Conservation (phyloP, 2,113 vertebrate genomes). For the Calyptomena viridis region DNA sequence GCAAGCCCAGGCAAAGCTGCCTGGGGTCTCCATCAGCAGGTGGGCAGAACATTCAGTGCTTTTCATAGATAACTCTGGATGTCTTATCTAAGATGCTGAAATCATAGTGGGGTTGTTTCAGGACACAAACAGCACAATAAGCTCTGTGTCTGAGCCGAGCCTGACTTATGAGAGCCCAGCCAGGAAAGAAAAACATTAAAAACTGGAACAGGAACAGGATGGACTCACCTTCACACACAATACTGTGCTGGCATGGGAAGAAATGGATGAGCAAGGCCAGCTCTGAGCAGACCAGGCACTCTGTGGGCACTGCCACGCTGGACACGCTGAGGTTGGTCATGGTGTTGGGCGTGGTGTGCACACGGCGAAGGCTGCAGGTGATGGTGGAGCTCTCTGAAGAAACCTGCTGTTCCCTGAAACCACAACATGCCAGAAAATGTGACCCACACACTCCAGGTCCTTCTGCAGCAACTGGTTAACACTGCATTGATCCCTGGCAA, state of each 20-base stretch:
- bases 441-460: not conserved
- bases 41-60: not conserved
- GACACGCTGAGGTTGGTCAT: constrained; percentile 91
- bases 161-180: not conserved
- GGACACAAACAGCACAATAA: not conserved
- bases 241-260: constrained; percentile 94
- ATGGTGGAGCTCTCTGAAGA: constrained; percentile 72
- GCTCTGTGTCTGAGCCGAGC: not conserved
- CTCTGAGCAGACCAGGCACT: constrained; percentile 98
- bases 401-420: constrained; percentile 80
- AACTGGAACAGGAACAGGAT: rapidly evolving
- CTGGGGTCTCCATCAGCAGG: not conserved
- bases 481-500: not conserved
- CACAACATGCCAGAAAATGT: rapidly evolving
- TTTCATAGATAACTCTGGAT: not conserved
- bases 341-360: constrained; percentile 90
- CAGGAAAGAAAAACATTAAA: not conserved
- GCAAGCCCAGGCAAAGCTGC: not conserved
- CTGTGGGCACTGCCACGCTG: constrained; percentile 75
- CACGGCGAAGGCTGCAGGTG: constrained; percentile 80
- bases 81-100: not conserved
- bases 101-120: not conserved
- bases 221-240: constrained; percentile 91
- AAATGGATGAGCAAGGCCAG: constrained; percentile 91
- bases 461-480: not conserved